phyloP scores from a whole-genome alignment of 1,140 invertebrate genomes.

The Liolophura sinensis region DNA sequence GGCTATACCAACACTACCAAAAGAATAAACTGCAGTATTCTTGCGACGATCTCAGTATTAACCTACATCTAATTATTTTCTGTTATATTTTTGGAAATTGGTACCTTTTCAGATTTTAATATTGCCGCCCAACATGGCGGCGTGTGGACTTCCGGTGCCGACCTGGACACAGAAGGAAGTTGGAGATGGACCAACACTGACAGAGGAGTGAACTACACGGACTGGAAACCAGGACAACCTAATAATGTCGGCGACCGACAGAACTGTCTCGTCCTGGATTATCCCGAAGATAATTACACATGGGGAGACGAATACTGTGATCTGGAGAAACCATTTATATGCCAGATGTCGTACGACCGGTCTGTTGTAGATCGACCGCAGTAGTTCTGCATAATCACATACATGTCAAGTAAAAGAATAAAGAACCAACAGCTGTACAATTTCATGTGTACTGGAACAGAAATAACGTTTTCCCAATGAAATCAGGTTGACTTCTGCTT shows the following conservation, averaged over 20 bases:
- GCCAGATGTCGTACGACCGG: constrained; percentile 18
- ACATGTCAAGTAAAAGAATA: no score
- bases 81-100: background rate
- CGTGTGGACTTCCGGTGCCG: constrained; percentile 27
- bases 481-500: no score
- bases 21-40: no score
- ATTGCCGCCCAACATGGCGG: constrained; percentile 24
- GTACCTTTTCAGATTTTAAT: constrained; percentile 19
- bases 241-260: constrained; percentile 35
- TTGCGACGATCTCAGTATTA: no score
- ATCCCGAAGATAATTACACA: constrained; percentile 26
- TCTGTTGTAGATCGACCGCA: no score
- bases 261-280: constrained; percentile 36
- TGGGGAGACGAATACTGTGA: constrained; percentile 39
- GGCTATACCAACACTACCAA: no score
- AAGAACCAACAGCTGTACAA: no score
- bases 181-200: constrained; percentile 34
- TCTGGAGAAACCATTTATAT: constrained; percentile 35
- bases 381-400: no score
- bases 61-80: no score
- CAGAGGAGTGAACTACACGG: constrained; percentile 22
- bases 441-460: no score
- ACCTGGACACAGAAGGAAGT: constrained; percentile 20
- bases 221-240: constrained; percentile 39
- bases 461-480: no score